Evolutionary conservation across 2,113 vertebrate species (phyloP).

Genomic region (Cervus canadensis): DNA sequence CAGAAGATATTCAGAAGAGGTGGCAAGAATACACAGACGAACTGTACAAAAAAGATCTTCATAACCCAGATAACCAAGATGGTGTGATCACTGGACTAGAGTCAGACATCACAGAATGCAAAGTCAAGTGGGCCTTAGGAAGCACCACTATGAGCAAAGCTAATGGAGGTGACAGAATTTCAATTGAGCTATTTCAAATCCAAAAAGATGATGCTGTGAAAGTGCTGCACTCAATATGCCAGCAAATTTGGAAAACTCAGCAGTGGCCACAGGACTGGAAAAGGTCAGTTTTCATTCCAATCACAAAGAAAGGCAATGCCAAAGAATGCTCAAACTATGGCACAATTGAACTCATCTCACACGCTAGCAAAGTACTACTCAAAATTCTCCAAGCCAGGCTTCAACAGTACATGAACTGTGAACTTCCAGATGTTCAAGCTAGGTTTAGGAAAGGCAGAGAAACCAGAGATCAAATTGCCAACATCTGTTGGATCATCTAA

Average conservation of each 20-base stretch:
- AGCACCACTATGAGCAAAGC: rapidly evolving
- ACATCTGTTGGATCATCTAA: neutral
- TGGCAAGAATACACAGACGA: neutral
- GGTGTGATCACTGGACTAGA: neutral
- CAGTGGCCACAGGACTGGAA: neutral
- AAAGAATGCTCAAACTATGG: neutral
- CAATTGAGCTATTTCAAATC: neutral
- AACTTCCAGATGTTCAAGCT: neutral
- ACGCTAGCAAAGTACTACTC: neutral
- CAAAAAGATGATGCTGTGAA: neutral
- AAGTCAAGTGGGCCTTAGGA: neutral
- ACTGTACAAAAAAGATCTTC: neutral
- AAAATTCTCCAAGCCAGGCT: neutral
- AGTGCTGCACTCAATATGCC: neutral
- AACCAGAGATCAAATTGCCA: neutral
- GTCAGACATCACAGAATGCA: neutral
- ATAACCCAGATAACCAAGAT: neutral
- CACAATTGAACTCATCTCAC: neutral
- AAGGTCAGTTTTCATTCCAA: neutral
- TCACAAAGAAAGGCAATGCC: neutral
- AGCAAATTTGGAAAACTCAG: neutral
- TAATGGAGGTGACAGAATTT: neutral
- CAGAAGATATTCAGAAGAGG: neutral
- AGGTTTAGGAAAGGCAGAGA: neutral
- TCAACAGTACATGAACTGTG: neutral